Evolutionary conservation across 2,113 vertebrate genomes (phyloP).

Genomic region (Trichomycterus rosablanca): DNA sequence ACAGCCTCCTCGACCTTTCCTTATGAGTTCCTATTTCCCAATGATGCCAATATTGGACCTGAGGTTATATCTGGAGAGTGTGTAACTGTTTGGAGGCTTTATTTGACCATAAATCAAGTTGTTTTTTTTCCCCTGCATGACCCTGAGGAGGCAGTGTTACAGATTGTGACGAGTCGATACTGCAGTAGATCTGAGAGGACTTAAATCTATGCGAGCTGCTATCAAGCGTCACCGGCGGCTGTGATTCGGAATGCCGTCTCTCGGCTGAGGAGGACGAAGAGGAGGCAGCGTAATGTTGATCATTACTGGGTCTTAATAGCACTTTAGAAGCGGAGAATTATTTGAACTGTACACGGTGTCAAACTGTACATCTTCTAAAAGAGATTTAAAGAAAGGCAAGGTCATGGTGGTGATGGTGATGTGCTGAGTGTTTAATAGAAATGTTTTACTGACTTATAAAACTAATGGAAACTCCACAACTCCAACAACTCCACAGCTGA

Average conservation of each 20-base stretch:
- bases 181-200: constrained; percentile 8
- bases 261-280: constrained; percentile 7
- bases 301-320: not conserved
- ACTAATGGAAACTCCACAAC: not conserved
- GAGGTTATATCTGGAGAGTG: constrained; percentile 38
- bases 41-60: constrained; percentile 56
- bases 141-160: constrained; percentile 34
- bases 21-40: constrained; percentile 52
- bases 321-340: constrained; percentile 10
- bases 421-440: constrained; percentile 12
- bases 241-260: constrained; percentile 3
- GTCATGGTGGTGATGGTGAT: not conserved
- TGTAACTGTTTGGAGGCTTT: constrained; percentile 49
- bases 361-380: not conserved
- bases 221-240: constrained; percentile 12
- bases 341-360: constrained; percentile 23
- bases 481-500: not conserved
- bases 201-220: constrained; percentile 16
- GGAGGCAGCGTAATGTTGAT: constrained; percentile 8
- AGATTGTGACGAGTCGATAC: constrained; percentile 39
- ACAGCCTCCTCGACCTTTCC: constrained; percentile 58
- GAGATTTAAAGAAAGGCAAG: not conserved
- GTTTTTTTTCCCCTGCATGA: constrained; percentile 31
- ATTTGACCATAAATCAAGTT: constrained; percentile 55
- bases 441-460: constrained; percentile 12